phyloP scores from a whole-genome alignment of 1,140 invertebrate species.

The Drosophila azteca region DNA sequence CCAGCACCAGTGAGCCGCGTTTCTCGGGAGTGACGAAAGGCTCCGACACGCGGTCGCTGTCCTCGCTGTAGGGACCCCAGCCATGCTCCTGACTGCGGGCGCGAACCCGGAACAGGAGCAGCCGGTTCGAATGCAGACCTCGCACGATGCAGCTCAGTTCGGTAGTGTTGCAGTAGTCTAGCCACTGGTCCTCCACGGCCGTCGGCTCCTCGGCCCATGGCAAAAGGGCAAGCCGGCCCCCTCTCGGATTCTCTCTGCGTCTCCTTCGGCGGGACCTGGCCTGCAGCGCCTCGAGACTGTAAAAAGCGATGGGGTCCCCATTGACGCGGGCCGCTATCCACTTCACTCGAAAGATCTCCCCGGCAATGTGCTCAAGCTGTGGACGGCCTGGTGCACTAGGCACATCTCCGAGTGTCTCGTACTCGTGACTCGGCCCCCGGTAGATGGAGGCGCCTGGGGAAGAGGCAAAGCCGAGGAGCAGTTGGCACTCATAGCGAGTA shows the following conservation, averaged over 20 bases:
- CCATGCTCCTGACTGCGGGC: conserved; percentile 91
- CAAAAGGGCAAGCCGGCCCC: conserved; percentile 18
- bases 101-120: conserved; percentile 89
- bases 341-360: conserved; percentile 88
- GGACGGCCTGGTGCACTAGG: conserved; percentile 89
- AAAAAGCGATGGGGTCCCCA: conserved; percentile 86
- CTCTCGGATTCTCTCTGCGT: neutral
- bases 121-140: conserved; percentile 87
- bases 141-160: conserved; percentile 91
- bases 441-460: conserved; percentile 85
- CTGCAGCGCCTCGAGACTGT: conserved; percentile 86
- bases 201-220: conserved; percentile 69
- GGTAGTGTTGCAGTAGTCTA: conserved; percentile 91
- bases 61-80: conserved; percentile 88
- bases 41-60: conserved; percentile 85
- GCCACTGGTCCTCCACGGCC: conserved; percentile 86
- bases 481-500: conserved; percentile 89
- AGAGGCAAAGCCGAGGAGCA: conserved; percentile 88
- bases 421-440: conserved; percentile 87
- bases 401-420: conserved; percentile 89
- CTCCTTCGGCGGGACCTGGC: conserved; percentile 37
- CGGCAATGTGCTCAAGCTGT: conserved; percentile 86
- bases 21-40: conserved; percentile 75
- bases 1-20: conserved; percentile 84
- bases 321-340: conserved; percentile 89